Base-by-base conservation (phyloP, 2,113 vertebrate species). In the Illadopsis cleaveri region DNA sequence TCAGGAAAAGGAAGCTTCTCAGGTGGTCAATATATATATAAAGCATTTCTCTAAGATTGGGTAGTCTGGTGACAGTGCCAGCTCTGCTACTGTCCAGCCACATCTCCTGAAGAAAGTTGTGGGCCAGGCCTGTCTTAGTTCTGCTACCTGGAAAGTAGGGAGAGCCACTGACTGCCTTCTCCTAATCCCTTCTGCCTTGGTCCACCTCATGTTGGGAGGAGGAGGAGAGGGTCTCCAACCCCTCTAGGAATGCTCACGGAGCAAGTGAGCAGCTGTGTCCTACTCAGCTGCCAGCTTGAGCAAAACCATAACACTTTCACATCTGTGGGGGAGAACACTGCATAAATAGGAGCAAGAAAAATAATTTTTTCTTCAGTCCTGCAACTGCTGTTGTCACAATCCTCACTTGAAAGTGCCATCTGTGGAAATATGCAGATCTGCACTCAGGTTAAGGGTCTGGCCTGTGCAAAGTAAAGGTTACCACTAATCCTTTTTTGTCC, bases 251-350 rank as follows among this genome's bases (percentile, higher is more conserved):
- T 40, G 27, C 56, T 20, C 20, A 5, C 30, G 56, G 18, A 47
- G 24, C 0, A 1, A 50, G 37, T 0, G 4, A 82, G 70, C 11
- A 48, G 56, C 27, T 62, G 15, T 22, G 14, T 37, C 1, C 1
- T 13, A 28, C 8, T 76, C 19, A 37, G 5, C 14, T 90, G 18
- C 62, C 40, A 40, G 21, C 15, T 56, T 27, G 48, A 27, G 33
- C 45, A 24, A 58, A 89, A 38, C 16, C 68, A 45, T 23, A 45
- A 3, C 45, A n/a, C 13, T 66, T 89, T 11, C 30, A 62, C 24
- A 20, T 42, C n/a, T 51, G 11, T 33, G 16, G 20, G 5, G 15
- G 22, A 72, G 10, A 77, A 44, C 3, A 11, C 0, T 3, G 17
- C 5, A 1, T 7, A 57, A 72, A 37, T 2, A 47, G 7, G 12